Evolutionary conservation across 1,140 invertebrate species (phyloP).

Genomic region (Telenomus remus): DNA sequence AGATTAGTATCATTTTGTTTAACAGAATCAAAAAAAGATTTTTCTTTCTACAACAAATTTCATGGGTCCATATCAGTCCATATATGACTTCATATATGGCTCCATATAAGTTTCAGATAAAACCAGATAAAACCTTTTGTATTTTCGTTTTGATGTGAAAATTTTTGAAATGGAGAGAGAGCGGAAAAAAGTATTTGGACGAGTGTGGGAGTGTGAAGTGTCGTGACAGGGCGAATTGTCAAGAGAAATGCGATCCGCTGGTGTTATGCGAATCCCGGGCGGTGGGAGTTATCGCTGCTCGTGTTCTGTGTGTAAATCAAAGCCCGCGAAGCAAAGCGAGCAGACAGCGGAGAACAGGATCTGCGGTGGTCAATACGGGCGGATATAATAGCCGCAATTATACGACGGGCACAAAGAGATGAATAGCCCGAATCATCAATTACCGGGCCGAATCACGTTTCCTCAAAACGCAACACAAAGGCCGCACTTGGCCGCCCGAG

Average conservation of each 20-base stretch:
- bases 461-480: slow-evolving; percentile 33
- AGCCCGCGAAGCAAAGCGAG: slow-evolving; percentile 49
- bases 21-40: too few species aligned
- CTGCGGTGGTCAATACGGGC: slow-evolving; percentile 49
- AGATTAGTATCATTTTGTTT: too few species aligned
- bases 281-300: slow-evolving; percentile 50
- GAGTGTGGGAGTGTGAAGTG: slow-evolving; percentile 41
- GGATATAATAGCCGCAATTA: slow-evolving; percentile 50
- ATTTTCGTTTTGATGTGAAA: too few species aligned
- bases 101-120: too few species aligned
- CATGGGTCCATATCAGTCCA: too few species aligned
- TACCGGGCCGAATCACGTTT: slow-evolving; percentile 44
- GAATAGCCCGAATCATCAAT: slow-evolving; percentile 50
- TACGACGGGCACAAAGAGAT: slow-evolving; percentile 44
- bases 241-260: slow-evolving; percentile 62
- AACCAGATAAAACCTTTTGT: too few species aligned
- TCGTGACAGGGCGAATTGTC: slow-evolving; percentile 60
- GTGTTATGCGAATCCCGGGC: slow-evolving; percentile 59
- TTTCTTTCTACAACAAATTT: too few species aligned
- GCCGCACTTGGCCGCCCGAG: not conserved
- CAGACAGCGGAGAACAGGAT: slow-evolving; percentile 35
- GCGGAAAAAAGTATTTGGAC: too few species aligned
- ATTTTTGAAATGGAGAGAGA: too few species aligned
- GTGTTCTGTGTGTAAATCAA: slow-evolving; percentile 59
- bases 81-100: too few species aligned